These are phyloP conservation scores for Microcebus jonahi DNA, from an alignment of 2,113 vertebrate species.

Conservation along the genomic window DNA sequence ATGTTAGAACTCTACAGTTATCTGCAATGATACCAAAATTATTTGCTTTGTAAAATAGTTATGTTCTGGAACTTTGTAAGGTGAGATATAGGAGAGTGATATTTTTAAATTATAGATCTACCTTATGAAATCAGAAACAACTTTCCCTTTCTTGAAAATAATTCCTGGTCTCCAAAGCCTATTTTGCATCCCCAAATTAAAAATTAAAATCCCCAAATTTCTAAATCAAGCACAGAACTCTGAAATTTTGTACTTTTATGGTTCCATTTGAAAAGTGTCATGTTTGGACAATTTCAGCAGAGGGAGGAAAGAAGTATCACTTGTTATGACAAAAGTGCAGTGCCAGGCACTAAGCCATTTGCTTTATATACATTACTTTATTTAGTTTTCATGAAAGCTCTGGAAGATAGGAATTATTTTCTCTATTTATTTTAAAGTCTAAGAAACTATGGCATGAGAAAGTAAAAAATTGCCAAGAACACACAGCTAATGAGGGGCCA, in stretches of 20 bases:
- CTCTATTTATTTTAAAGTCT: not conserved
- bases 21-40: not conserved
- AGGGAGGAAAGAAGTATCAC: not conserved
- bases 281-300: not conserved
- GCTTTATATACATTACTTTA: not conserved
- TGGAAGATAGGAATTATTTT: not conserved
- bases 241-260: not conserved
- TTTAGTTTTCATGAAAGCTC: not conserved
- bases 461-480: not conserved
- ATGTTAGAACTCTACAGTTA: not conserved
- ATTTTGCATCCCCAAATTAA: not conserved
- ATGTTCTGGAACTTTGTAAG: not conserved
- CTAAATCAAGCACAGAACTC: not conserved
- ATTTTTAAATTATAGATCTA: not conserved
- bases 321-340: not conserved
- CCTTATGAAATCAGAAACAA: not conserved
- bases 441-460: not conserved
- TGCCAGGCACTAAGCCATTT: not conserved
- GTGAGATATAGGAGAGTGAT: not conserved
- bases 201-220: conserved; percentile 13
- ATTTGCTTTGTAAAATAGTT: not conserved
- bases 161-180: not conserved
- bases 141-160: not conserved
- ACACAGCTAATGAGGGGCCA: not conserved
- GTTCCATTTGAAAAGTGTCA: not conserved